A percentile compares a stretch with the other conserved stretches of the same genome.
phyloP scores from a whole-genome alignment of 2,797 vertebrate species.

The Bovichtus variegatus region DNA sequence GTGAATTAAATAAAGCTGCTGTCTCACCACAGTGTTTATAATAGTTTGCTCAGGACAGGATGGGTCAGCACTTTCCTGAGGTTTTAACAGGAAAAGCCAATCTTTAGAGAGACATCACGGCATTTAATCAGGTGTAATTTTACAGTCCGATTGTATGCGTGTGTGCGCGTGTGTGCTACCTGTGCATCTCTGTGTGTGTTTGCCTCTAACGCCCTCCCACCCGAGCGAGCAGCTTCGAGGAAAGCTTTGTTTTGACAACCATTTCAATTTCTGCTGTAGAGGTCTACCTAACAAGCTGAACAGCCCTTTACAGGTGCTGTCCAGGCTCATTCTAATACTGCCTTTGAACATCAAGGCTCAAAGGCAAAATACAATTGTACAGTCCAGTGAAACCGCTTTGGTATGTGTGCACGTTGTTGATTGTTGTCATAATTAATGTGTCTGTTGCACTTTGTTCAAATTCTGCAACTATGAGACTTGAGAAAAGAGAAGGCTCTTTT shows the following conservation, averaged over 20 bases:
- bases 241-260: slow-evolving; percentile 60
- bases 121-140: slow-evolving; percentile 37
- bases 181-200: slow-evolving; percentile 9
- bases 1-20: slow-evolving; percentile 53
- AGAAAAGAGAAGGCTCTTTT: too few species aligned
- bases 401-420: slow-evolving; percentile 14
- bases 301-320: slow-evolving; percentile 47
- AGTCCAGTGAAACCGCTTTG: slow-evolving; percentile 12
- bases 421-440: slow-evolving; percentile 49
- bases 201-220: slow-evolving; percentile 2
- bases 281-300: slow-evolving; percentile 33
- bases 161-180: not conserved
- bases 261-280: slow-evolving; percentile 29
- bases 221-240: slow-evolving; percentile 18
- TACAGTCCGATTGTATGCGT: not conserved
- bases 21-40: slow-evolving; percentile 29
- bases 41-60: slow-evolving; percentile 24
- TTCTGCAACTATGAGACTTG: not conserved
- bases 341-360: slow-evolving; percentile 50
- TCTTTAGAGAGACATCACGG: slow-evolving; percentile 5
- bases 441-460: slow-evolving; percentile 40
- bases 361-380: slow-evolving; percentile 20
- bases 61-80: slow-evolving; percentile 18
- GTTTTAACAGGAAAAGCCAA: slow-evolving; percentile 38
- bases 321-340: slow-evolving; percentile 45